Evolutionary conservation across 2,113 vertebrate species (phyloP).

Genomic region (Lepus americanus): DNA sequence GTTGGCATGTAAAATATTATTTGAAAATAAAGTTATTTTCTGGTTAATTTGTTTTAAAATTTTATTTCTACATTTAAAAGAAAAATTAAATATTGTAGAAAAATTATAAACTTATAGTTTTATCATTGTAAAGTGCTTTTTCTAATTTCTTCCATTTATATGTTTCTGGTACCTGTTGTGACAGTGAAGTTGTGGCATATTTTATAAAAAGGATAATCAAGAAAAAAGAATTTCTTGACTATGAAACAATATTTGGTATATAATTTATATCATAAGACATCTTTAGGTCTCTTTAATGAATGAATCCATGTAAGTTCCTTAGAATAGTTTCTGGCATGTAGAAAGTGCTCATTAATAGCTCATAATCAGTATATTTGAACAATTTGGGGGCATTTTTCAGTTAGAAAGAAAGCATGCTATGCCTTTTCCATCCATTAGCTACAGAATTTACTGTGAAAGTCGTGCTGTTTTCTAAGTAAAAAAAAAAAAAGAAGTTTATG

Average conservation of each 20-base stretch:
- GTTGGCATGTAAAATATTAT: slow-evolving; percentile 78
- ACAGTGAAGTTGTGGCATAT: slow-evolving; percentile 47
- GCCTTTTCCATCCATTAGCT: slow-evolving; percentile 62
- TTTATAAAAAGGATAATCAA: slow-evolving; percentile 59
- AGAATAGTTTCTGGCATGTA: slow-evolving; percentile 19
- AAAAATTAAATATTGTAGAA: slow-evolving; percentile 70
- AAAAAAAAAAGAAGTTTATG: slow-evolving; percentile 74
- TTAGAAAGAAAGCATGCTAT: slow-evolving; percentile 78
- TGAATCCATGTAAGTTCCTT: slow-evolving; percentile 26
- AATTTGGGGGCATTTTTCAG: slow-evolving; percentile 51
- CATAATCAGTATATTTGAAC: slow-evolving; percentile 51
- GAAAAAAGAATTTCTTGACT: slow-evolving; percentile 40
- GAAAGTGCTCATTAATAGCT: slow-evolving; percentile 37
- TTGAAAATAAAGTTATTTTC: slow-evolving; percentile 82
- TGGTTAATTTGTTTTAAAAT: slow-evolving; percentile 76
- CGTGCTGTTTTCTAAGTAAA: slow-evolving; percentile 78
- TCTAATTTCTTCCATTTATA: slow-evolving; percentile 38
- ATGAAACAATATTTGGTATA: slow-evolving; percentile 51
- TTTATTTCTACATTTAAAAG: slow-evolving; percentile 81
- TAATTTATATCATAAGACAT: slow-evolving; percentile 48
- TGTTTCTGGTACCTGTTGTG: slow-evolving; percentile 58
- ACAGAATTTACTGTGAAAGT: slow-evolving; percentile 70
- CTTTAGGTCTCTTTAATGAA: slow-evolving; percentile 63
- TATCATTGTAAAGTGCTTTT: slow-evolving; percentile 77
- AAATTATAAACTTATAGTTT: slow-evolving; percentile 65